Evolutionary conservation across 2,888 invertebrate species (phyloP).

Genomic region (Tromatobia lineatoria): DNA sequence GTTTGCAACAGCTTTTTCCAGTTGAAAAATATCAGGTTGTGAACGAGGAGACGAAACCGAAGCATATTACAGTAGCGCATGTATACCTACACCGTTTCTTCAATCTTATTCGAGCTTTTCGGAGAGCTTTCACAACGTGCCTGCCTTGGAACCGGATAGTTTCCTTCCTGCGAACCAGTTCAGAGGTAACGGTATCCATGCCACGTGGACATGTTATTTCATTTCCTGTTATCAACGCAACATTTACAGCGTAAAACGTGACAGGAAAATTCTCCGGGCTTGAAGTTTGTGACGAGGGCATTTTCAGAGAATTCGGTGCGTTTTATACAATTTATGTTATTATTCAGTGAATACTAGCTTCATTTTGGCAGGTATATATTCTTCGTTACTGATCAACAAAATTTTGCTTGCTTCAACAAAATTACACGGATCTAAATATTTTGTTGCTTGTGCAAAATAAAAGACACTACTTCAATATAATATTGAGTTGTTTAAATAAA

Average conservation of each 20-base stretch:
- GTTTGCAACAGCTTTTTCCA: background rate
- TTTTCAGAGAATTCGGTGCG: background rate
- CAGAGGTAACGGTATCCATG: constrained; percentile 11
- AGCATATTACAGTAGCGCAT: background rate
- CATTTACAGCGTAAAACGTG: constrained; percentile 9
- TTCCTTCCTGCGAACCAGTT: background rate
- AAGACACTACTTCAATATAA: no score
- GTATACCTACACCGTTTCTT: background rate
- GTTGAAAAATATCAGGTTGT: background rate
- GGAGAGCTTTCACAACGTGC: background rate
- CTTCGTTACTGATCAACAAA: no score
- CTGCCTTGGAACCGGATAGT: no score
- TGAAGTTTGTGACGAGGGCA: background rate
- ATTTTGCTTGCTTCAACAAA: no score
- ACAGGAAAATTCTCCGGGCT: background rate
- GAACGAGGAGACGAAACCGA: background rate
- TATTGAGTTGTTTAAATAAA: no score
- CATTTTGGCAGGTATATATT: background rate
- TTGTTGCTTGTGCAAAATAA: no score
- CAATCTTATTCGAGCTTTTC: background rate
- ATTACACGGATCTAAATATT: no score
- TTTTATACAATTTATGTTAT: background rate
- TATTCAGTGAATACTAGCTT: background rate
- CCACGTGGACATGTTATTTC: constrained; percentile 52
- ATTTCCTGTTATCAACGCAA: constrained; percentile 53